These are phyloP conservation scores for Conger conger DNA, from an alignment of 2,113 vertebrate genomes.

Conservation along the genomic window DNA sequence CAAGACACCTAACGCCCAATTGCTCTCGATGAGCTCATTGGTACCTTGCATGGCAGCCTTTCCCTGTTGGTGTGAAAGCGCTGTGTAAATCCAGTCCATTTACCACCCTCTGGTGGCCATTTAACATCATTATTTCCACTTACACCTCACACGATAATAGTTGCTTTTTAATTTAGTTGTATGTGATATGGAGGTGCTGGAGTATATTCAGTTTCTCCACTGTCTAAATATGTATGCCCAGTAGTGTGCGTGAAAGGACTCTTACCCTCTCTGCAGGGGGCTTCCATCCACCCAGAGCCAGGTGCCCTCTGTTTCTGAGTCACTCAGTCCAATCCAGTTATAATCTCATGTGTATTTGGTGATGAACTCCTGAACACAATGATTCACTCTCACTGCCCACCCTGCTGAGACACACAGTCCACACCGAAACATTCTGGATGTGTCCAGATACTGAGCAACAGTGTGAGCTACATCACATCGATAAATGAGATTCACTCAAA, in stretches of 20 bases:
- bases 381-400: conserved; percentile 1
- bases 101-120: too few relatives aligned
- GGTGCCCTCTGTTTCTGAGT: neutral
- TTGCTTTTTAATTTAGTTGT: too few relatives aligned
- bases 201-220: neutral
- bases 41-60: too few relatives aligned
- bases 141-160: neutral
- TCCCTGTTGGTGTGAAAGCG: too few relatives aligned
- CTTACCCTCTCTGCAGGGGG: conserved; percentile 3
- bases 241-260: neutral
- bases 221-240: neutral
- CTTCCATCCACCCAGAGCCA: conserved; percentile 27
- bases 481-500: too few relatives aligned
- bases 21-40: too few relatives aligned
- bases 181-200: neutral
- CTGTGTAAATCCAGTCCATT: too few relatives aligned
- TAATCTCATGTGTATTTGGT: neutral
- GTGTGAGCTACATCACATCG: neutral
- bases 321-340: conserved; percentile 25
- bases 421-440: too few relatives aligned
- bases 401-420: too few relatives aligned
- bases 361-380: neutral
- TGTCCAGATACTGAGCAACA: too few relatives aligned
- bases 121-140: too few relatives aligned
- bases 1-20: too few relatives aligned